Evolutionary conservation across 1,140 invertebrate genomes (phyloP).

Genomic region (Tetraneura akinire): DNA sequence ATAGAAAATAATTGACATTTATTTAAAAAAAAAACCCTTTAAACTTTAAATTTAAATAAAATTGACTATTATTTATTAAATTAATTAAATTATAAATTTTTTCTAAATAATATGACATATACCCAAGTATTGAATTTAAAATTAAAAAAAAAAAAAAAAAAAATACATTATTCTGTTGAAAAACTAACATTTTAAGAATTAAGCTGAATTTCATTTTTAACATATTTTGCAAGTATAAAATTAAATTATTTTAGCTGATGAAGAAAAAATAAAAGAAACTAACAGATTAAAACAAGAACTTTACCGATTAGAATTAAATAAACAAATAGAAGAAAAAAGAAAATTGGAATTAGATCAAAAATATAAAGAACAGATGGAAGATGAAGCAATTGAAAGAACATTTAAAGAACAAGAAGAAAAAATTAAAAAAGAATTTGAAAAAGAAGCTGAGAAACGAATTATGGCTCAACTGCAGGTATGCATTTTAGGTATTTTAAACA

Average conservation of each 20-base stretch:
- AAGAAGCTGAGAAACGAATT: conserved; percentile 26
- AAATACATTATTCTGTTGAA: too few relatives aligned
- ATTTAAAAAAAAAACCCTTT: too few relatives aligned
- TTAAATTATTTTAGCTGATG: conserved; percentile 1
- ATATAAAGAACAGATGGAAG: conserved; percentile 28
- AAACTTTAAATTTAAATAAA: too few relatives aligned
- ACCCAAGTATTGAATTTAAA: too few relatives aligned
- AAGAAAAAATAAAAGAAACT: conserved; percentile 8
- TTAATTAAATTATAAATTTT: too few relatives aligned
- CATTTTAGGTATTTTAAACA: not conserved
- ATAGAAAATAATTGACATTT: too few relatives aligned
- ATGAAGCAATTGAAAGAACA: conserved; percentile 36
- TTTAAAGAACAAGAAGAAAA: conserved; percentile 23
- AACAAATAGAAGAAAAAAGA: conserved; percentile 44
- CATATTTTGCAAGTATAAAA: too few relatives aligned
- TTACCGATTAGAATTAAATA: conserved; percentile 35
- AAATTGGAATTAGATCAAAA: conserved; percentile 4
- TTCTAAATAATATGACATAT: too few relatives aligned
- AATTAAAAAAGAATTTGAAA: conserved; percentile 28
- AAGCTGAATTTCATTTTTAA: too few relatives aligned
- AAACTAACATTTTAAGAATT: too few relatives aligned
- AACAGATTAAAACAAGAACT: conserved; percentile 42
- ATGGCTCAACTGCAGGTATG: conserved; percentile 27
- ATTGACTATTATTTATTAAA: too few relatives aligned
- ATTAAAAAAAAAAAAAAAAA: too few relatives aligned